Percentiles rank a stretch among this genome's conserved stretches.
phyloP scores from a whole-genome alignment of 2,797 vertebrate genomes.

The Gymnothorax reevesii region DNA sequence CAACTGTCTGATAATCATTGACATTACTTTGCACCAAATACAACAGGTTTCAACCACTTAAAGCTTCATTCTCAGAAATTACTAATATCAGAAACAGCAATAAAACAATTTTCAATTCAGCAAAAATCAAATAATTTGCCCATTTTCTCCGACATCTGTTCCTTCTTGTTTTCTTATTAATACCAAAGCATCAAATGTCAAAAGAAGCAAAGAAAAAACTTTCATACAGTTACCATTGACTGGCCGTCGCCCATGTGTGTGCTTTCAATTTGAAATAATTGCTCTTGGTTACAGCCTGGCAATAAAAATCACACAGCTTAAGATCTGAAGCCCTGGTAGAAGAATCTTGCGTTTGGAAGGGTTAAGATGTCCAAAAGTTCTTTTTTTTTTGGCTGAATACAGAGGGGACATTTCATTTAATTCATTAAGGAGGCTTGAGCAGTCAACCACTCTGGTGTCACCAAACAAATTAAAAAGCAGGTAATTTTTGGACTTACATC shows the following conservation, averaged over 20 bases:
- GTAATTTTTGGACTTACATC: neutral
- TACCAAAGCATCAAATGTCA: conserved; percentile 18
- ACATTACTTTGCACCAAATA: neutral
- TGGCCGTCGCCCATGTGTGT: neutral
- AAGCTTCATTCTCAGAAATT: neutral
- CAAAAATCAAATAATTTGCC: neutral
- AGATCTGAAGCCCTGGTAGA: conserved; percentile 17
- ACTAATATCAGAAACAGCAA: neutral
- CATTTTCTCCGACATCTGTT: conserved; percentile 17
- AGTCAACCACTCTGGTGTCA: conserved; percentile 31
- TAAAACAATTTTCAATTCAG: neutral
- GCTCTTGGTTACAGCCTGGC: neutral
- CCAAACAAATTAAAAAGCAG: neutral
- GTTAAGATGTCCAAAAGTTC: conserved; percentile 18
- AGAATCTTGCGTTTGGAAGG: neutral
- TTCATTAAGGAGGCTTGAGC: neutral
- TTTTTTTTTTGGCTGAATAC: conserved; percentile 27
- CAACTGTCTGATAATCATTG: neutral
- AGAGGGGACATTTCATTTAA: neutral
- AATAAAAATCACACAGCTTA: neutral
- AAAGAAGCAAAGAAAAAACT: neutral
- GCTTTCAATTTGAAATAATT: neutral
- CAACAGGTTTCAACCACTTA: neutral
- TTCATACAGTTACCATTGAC: neutral
- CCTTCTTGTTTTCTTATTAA: conserved; percentile 8